A percentile compares a stretch with the other conserved stretches of the same genome.
phyloP scores from a whole-genome alignment of 2,113 vertebrate species.

The Marmota flaviventris region DNA sequence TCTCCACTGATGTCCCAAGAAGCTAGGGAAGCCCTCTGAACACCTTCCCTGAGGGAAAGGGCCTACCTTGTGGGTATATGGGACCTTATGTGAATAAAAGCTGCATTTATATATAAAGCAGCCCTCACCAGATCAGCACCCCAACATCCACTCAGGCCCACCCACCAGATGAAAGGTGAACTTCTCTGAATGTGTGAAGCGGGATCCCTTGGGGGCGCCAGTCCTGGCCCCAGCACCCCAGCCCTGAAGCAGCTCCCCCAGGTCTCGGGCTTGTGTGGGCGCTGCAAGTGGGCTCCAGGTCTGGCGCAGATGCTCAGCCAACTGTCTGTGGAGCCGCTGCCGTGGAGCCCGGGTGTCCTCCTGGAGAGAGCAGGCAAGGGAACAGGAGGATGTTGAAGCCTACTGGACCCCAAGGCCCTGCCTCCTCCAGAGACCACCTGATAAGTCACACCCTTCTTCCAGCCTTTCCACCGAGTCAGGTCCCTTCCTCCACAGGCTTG shows the following conservation, averaged over 20 bases:
- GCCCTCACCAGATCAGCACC: neutral
- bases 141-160: neutral
- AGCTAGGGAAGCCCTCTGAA: neutral
- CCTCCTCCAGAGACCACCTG: neutral
- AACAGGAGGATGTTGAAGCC: neutral
- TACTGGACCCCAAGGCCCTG: neutral
- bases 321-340: conserved; percentile 89
- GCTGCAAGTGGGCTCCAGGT: conserved; percentile 71
- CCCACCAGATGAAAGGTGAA: conserved; percentile 93
- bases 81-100: neutral
- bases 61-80: neutral
- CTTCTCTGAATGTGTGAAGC: conserved; percentile 94
- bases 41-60: neutral
- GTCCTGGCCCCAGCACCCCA: conserved; percentile 85
- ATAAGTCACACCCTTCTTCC: neutral
- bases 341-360: conserved; percentile 90
- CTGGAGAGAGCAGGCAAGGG: conserved; percentile 80
- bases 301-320: conserved; percentile 90
- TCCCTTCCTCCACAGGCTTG: neutral
- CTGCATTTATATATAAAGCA: neutral
- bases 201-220: conserved; percentile 90
- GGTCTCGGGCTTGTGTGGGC: conserved; percentile 81
- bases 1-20: neutral
- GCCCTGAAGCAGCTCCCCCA: conserved; percentile 90
- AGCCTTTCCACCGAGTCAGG: neutral